Evolutionary conservation across 1,140 invertebrate species (phyloP).

Genomic region (Hermatobates lingyangjiaoensis): DNA sequence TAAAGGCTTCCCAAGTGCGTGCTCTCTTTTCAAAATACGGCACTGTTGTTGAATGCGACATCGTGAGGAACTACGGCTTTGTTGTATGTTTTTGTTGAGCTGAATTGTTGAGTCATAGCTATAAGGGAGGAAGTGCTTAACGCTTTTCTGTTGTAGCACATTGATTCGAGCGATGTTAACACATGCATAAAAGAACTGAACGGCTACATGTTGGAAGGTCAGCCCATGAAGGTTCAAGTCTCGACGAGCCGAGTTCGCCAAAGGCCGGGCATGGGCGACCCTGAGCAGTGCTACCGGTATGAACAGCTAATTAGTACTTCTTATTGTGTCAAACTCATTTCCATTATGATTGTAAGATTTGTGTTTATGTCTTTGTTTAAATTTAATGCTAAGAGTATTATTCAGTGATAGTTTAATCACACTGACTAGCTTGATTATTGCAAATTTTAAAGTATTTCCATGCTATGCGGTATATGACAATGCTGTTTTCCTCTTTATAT

Average conservation of each 20-base stretch:
- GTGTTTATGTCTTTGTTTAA: not conserved
- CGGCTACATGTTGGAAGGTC: conserved; percentile 62
- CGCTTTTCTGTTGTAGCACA: conserved; percentile 28
- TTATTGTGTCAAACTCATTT: not conserved
- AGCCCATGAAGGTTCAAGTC: conserved; percentile 74
- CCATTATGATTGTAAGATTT: not conserved
- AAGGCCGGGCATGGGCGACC: conserved; percentile 85
- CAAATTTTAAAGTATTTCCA: too few species aligned
- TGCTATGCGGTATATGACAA: too few species aligned
- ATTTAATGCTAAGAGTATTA: too few species aligned
- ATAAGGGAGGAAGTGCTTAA: not conserved
- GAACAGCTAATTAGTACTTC: too few species aligned
- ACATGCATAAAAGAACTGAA: conserved; percentile 71
- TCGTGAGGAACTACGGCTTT: conserved; percentile 80
- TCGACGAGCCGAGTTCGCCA: conserved; percentile 79
- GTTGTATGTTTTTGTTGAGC: conserved; percentile 29
- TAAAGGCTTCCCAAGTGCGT: conserved; percentile 67
- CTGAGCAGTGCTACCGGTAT: conserved; percentile 68
- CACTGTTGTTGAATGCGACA: conserved; percentile 76
- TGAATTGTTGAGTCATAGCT: not conserved
- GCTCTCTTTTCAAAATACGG: conserved; percentile 73
- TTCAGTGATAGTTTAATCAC: too few species aligned
- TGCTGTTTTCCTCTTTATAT: too few species aligned
- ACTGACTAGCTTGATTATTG: too few species aligned
- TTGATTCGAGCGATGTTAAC: conserved; percentile 63